Base-by-base conservation (phyloP, 2,113 vertebrate genomes). In the Solenodon paradoxus region DNA sequence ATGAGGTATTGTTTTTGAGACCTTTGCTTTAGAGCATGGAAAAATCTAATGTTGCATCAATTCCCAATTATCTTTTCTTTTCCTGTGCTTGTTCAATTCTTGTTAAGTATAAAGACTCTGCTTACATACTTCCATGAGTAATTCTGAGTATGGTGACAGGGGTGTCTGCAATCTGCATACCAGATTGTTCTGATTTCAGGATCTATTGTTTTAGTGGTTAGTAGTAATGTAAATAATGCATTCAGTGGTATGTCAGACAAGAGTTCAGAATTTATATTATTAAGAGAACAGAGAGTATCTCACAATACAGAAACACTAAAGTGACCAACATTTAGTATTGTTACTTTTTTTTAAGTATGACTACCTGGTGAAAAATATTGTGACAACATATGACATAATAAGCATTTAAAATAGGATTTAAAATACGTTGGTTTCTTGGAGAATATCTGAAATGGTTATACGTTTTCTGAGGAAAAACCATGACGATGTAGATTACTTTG, bases 381-480 rank as follows among this genome's bases (percentile, higher is more conserved):
- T 92, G 64, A 71, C 40, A 24, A 40, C 26, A 45, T 32, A 63
- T 16, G 77, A 63, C 26, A 89, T 88, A 57, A 59, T 63, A 95
- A 92, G 17, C 12, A 10, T 30, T n/a, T n/a, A n/a, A n/a, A n/a
- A n/a, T n/a, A 2, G 6, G 2, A 0, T 64, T 97, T 92, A 55
- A 95, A 92, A 91, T 32, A 95, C 49, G 57, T 42, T 85, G 5
- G 3, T 68, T 94, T 97, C 77, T 94, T 93, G 66, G 59, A 74
- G 82, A 96, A 69, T 55, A 1, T 85, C 57, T 92, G 61, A 42
- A 94, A 88, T 92, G 53, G 35, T 95, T 85, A 88, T 89, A 93
- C 40, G 0, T 20, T 85, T 38, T 69, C 66, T 92, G 51, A 95
- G 45, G 45, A 84, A 91, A 90, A 95, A 66, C 15, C 45, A 84